Evolutionary conservation across 2,797 vertebrate genomes (phyloP), one percentile per base, ranked within the genome.

Genomic region (Argyrosomus regius): DNA sequence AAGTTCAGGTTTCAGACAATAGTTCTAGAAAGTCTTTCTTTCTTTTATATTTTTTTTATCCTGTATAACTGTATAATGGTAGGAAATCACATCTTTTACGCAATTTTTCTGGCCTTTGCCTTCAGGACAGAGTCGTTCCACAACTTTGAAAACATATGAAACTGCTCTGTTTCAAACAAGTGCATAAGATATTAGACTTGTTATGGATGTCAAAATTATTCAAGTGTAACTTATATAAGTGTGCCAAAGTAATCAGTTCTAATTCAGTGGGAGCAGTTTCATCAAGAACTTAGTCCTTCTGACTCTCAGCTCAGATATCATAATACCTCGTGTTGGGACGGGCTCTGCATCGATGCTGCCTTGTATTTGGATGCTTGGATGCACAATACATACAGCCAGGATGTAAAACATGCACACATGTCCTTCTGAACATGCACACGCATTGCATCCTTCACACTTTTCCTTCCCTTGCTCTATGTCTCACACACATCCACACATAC

Each of bases 381-480:
- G 72, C 54, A 77, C 4, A 9, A 59, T 60, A 68, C 68, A 82
- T 70, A 35, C 54, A 68, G 39, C 58, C 75, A 31, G 61, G 57
- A 77, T 74, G 67, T 59, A 72, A 77, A 86, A 77, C 72, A 78
- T 72, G 71, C 50, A 79, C 49, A 66, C 61, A 78, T 77, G 60
- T 80, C 54, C 54, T 64, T 52, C 79, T 72, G 59, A 78, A 86
- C 82, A 87, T 73, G 61, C 66, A 83, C 77, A 82, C 58, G 70
- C 43, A 81, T 76, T 46, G 72, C 73, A 81, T 87, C 61, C 80
- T 85, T 83, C 66, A 61, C 83, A 78, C 86, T 75, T 81, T 82
- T 88, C 80, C 73, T 84, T 82, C 70, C 53, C 77, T 83, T 35
- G 39, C 82, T 84, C 70, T 80, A 69, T 35, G 57, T 74, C 80